Base-by-base conservation (phyloP, 1,140 invertebrate genomes). In the Hylaeus anthracinus region DNA sequence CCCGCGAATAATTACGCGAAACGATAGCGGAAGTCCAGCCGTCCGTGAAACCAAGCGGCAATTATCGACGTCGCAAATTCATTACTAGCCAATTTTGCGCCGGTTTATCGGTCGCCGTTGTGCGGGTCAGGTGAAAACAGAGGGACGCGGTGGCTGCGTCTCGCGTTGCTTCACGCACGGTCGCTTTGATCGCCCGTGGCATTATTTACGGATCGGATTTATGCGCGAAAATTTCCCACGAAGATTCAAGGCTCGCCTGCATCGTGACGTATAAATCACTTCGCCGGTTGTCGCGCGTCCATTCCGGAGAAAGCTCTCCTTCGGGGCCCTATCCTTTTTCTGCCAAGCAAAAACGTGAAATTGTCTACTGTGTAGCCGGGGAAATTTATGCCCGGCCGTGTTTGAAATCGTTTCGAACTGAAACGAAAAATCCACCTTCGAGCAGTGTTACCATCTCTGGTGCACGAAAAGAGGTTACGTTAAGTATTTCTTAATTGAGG, bases 151-250 rank as follows among this genome's bases (percentile, higher is more conserved):
- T 41, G 8, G 45, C 45, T 1, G 8, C 14, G 61, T 79, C 55
- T 41, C 53, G 43, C 45, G 63, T 70, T 65, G 58, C 71, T 72
- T 63, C 58, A 51, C 67, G 60, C 75, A 41, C 65, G 66, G 55
- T 61, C 70, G 77, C 9, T 79, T 66, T 65, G 63, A 80, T 80
- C 72, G 79, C 72, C 79, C 63, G 39, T 53, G 56, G 78, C 64
- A 60, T 80, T 80, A 80, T 80, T 75, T 67, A 41, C 72, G 41
- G 79, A 43, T 75, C 72, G 60, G 55, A 80, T 80, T 80, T 75
- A 75, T 80, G 72, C 79, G 9, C 56, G 79, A 66, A 67, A 75
- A 80, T 64, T 80, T 80, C 79, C 72, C 79, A 80, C 79, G 79
- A 74, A 74, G 79, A 80, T 75, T 67, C 79, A 41, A 80, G 79